Conservation (phyloP, 2,797 vertebrate genomes). For the Coregonus sp. region DNA sequence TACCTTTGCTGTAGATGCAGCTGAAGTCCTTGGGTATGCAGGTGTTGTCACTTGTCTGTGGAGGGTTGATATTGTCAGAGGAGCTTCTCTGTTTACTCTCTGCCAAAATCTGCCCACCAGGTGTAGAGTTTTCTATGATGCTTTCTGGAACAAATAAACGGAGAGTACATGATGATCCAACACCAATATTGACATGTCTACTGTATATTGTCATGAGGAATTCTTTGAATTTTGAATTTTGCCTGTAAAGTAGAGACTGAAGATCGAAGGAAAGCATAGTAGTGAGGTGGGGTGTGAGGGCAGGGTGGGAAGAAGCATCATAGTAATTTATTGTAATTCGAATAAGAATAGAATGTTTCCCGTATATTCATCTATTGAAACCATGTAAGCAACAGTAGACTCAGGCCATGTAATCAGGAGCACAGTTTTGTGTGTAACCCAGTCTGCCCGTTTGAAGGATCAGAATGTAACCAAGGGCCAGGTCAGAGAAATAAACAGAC, state of each 20-base stretch:
- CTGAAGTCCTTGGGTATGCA: constrained; percentile 55
- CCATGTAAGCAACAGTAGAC: not conserved
- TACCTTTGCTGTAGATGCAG: constrained; percentile 65
- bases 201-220: not conserved
- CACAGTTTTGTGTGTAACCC: not conserved
- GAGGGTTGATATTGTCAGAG: constrained; percentile 25
- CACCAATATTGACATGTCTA: not conserved
- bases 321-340: no score
- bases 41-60: constrained; percentile 6
- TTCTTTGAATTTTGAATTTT: not conserved
- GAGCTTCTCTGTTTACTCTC: constrained; percentile 28
- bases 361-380: not conserved
- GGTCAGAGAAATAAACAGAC: no score
- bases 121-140: not conserved
- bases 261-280: no score
- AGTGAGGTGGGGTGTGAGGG: no score
- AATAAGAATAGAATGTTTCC: no score
- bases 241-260: not conserved
- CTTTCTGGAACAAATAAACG: not conserved
- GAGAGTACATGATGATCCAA: not conserved
- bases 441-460: no score
- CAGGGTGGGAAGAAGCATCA: no score
- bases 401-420: not conserved
- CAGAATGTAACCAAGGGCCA: no score
- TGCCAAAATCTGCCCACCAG: not conserved